Evolutionary conservation across 2,797 vertebrate species (phyloP).

Genomic region (Ptychobarbus kaznakovi): DNA sequence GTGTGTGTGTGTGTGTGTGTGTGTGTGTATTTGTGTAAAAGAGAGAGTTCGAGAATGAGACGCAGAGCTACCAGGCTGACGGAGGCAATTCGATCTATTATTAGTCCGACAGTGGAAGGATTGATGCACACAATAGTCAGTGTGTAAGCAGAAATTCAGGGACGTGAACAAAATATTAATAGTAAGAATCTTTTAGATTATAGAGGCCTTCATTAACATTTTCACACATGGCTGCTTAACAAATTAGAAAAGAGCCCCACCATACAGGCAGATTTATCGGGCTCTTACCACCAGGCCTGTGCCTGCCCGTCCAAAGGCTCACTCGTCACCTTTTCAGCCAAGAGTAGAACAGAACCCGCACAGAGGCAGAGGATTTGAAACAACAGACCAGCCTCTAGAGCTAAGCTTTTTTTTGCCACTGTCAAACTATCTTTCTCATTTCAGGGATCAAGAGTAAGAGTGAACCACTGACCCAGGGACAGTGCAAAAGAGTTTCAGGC

Average conservation of each 20-base stretch:
- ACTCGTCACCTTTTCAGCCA: conserved; percentile 59
- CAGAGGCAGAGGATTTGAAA: neutral
- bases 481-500: neutral
- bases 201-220: conserved; percentile 98
- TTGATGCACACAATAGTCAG: conserved; percentile 86
- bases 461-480: neutral
- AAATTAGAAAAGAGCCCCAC: conserved; percentile 93
- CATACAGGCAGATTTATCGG: conserved; percentile 84
- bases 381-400: conserved; percentile 18
- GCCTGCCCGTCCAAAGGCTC: conserved; percentile 61
- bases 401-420: neutral
- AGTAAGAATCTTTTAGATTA: conserved; percentile 87
- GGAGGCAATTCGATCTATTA: conserved; percentile 85
- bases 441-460: conserved; percentile 7
- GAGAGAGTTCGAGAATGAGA: conserved; percentile 45
- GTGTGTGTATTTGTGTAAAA: conserved; percentile 73
- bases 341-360: conserved; percentile 22
- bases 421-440: conserved; percentile 1
- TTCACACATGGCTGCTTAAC: conserved; percentile 96
- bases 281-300: conserved; percentile 46
- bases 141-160: conserved; percentile 82
- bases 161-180: conserved; percentile 92
- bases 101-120: conserved; percentile 86
- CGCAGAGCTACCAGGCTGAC: conserved; percentile 81
- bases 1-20: conserved; percentile 70